Percentiles rank a stretch among this genome's conserved stretches.
Evolutionary conservation across 2,888 invertebrate species (phyloP).

Genomic region (Harmothoe impar): DNA sequence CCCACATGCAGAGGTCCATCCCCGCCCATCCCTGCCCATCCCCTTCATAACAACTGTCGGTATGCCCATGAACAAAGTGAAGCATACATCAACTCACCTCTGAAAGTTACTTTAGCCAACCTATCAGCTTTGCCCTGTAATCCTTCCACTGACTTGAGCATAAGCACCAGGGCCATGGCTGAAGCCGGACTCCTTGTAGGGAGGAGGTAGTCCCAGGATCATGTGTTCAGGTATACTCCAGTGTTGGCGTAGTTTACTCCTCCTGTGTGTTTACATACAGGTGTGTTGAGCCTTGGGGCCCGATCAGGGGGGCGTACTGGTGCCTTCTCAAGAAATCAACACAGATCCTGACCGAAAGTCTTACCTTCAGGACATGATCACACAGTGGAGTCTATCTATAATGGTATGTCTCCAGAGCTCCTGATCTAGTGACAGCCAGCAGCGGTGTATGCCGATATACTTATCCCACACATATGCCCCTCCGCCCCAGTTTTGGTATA

Average conservation of each 20-base stretch:
- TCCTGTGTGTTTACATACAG: not conserved
- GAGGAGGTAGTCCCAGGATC: not conserved
- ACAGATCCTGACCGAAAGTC: not conserved
- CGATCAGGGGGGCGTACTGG: not conserved
- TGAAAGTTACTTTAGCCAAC: constrained; percentile 85
- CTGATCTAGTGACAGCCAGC: not conserved
- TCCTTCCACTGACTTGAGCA: constrained; percentile 82
- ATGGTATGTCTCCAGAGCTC: too few relatives aligned
- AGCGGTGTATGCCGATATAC: not conserved
- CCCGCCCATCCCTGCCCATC: too few relatives aligned
- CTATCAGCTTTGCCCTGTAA: constrained; percentile 80
- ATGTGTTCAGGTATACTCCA: constrained; percentile 5
- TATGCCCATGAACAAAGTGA: not conserved
- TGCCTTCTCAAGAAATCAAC: not conserved
- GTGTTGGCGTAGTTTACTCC: not conserved
- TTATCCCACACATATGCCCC: not conserved
- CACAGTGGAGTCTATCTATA: too few relatives aligned
- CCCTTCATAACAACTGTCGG: too few relatives aligned
- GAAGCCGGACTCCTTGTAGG: not conserved
- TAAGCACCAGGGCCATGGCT: constrained; percentile 81
- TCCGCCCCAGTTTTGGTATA: not conserved
- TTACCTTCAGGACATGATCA: too few relatives aligned
- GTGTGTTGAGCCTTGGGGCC: not conserved
- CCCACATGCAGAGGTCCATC: too few relatives aligned
- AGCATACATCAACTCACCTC: constrained; percentile 88